Evolutionary conservation across 2,888 invertebrate genomes (phyloP).

Genomic region (Tetanocera ferruginea): DNA sequence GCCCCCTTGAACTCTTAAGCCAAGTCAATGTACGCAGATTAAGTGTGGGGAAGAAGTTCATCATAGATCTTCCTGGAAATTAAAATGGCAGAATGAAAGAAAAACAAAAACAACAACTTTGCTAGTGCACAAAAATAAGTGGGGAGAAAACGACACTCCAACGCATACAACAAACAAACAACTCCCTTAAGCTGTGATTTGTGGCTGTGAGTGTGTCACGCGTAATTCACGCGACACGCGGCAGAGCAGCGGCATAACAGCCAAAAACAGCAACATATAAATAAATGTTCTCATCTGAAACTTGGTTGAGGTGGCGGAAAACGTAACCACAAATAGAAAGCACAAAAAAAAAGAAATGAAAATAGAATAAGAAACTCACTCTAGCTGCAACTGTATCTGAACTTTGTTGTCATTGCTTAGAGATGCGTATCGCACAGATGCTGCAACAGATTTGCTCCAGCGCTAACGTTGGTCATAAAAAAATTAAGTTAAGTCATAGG

Average conservation of each 20-base stretch:
- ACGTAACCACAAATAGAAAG: not conserved
- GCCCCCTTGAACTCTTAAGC: too few species aligned
- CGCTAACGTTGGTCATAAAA: not conserved
- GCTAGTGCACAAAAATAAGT: not conserved
- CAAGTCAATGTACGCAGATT: too few species aligned
- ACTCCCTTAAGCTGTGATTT: slow-evolving; percentile 14
- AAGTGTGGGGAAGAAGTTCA: not conserved
- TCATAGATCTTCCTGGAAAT: slow-evolving; percentile 3
- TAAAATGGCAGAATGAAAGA: not conserved
- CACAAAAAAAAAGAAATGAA: not conserved
- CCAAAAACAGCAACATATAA: not conserved
- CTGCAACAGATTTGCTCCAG: not conserved
- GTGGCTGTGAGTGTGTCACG: not conserved
- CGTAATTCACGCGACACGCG: slow-evolving; percentile 3
- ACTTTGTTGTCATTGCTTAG: slow-evolving; percentile 26
- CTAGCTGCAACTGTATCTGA: not conserved
- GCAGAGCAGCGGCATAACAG: not conserved
- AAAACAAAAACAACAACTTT: not conserved
- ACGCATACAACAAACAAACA: too few species aligned
- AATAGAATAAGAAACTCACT: not conserved
- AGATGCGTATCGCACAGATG: slow-evolving; percentile 28
- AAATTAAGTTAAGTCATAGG: not conserved
- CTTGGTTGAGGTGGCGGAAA: not conserved
- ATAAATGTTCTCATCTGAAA: not conserved
- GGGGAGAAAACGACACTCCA: not conserved